These are phyloP conservation scores for Lacerta viridis DNA, from an alignment of 2,797 vertebrate species.

Conservation along the genomic window DNA sequence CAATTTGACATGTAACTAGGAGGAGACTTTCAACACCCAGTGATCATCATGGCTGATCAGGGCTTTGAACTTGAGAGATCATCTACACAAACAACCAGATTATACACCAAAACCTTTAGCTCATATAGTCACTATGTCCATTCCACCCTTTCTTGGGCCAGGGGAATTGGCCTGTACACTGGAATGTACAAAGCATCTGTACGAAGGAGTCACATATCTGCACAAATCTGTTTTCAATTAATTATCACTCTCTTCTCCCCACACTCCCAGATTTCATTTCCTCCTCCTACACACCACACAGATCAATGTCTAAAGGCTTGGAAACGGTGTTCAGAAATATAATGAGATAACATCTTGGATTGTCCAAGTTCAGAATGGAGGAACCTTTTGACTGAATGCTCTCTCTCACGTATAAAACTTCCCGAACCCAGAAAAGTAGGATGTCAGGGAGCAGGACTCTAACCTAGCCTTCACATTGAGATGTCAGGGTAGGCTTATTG, in stretches of 20 bases:
- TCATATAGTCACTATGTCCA: background rate
- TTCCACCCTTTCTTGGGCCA: background rate
- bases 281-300: background rate
- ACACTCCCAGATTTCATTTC: too few relatives aligned
- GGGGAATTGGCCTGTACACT: background rate
- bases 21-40: conserved; percentile 58
- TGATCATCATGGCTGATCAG: background rate
- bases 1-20: background rate
- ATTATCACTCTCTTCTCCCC: too few relatives aligned
- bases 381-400: background rate
- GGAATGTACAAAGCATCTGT: background rate
- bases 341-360: background rate
- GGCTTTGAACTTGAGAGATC: background rate
- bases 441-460: too few relatives aligned
- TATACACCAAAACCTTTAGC: background rate
- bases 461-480: too few relatives aligned
- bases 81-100: background rate
- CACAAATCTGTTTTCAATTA: background rate
- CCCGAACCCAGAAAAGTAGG: too few relatives aligned
- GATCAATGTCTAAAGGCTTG: background rate
- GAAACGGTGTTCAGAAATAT: background rate
- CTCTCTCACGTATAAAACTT: background rate
- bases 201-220: background rate
- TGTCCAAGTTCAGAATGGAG: background rate
- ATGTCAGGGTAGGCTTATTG: too few relatives aligned